Conservation (phyloP, 2,888 invertebrate genomes). For the Campoplex capitator region DNA sequence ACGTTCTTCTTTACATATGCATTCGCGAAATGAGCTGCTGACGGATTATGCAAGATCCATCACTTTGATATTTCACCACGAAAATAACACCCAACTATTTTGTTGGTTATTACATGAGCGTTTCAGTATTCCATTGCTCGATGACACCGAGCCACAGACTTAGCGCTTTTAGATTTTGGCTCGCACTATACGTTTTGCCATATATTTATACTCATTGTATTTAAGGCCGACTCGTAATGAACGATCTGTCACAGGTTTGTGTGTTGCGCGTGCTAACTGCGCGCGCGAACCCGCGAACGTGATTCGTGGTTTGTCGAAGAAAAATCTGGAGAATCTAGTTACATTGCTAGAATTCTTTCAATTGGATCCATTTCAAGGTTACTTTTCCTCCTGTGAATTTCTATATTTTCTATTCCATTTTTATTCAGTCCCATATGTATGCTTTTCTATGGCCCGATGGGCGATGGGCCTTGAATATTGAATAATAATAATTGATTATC, state of each 20-base stretch:
- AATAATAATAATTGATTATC: background rate
- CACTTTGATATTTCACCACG: conserved; percentile 57
- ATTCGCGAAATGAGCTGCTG: conserved; percentile 53
- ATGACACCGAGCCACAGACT: conserved; percentile 30
- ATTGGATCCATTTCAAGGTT: background rate
- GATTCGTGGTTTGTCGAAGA: background rate
- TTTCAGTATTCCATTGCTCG: conserved; percentile 49
- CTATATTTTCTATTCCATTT: background rate
- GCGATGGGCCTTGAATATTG: no score
- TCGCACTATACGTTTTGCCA: background rate
- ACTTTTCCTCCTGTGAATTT: background rate
- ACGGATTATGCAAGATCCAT: conserved; percentile 56
- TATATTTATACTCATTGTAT: background rate
- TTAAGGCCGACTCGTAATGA: background rate
- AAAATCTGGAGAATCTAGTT: background rate
- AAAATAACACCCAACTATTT: conserved; percentile 50
- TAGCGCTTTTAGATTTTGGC: conserved; percentile 28
- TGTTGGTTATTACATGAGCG: conserved; percentile 73
- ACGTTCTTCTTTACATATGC: conserved; percentile 73
- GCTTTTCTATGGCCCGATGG: no score
- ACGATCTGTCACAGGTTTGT: background rate
- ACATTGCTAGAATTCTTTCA: background rate
- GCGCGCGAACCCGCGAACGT: background rate
- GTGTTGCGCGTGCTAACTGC: no score
- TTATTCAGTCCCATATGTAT: background rate